Evolutionary conservation across 2,113 vertebrate species (phyloP), one percentile per base, ranked within the genome.

Genomic region (Tonatia bakeri): DNA sequence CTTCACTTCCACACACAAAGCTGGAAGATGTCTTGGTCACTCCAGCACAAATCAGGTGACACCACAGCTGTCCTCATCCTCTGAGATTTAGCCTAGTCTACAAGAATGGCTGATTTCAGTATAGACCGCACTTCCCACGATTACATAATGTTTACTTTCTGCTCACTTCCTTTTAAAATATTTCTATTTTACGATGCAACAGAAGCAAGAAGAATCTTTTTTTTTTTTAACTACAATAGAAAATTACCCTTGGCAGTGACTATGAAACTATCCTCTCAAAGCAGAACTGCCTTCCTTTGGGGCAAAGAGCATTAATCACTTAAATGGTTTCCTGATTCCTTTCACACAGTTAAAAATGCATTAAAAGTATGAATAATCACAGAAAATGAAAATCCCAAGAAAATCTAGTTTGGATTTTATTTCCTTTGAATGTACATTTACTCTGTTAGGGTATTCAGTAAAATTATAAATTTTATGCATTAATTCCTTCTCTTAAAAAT

Each of bases 331-430:
- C 65, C 26, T 64, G 56, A 72, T 70, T 79, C 72, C 76, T n/a
- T 61, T 73, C 31, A n/a, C 16, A 72, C 65, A 81, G 90, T 85
- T 95, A 92, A 95, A 95, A 87, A 94, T 54, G 79, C 90, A 96
- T 87, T 87, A 31, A 54, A 79, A 90, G 43, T 80, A 84, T 84
- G 77, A 73, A 47, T 52, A 43, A 61, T 54, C 43, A 73, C 22
- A 80, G 87, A 95, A 76, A 93, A 75, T 0, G 61, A 64, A 80
- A 83, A 28, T 94, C 87, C 83, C 94, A 54, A 14, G 95, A 87
- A 87, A 65, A 81, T n/a, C 47, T 4, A 59, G 11, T 33, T 81
- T 84, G 59, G 76, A 67, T 85, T 92, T 90, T 19, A 84, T 92
- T 89, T 96, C 90, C 72, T 90, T 31, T 87, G 91, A 90, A 61